Conservation (phyloP, 2,888 invertebrate genomes). For the Tineola bisselliella region DNA sequence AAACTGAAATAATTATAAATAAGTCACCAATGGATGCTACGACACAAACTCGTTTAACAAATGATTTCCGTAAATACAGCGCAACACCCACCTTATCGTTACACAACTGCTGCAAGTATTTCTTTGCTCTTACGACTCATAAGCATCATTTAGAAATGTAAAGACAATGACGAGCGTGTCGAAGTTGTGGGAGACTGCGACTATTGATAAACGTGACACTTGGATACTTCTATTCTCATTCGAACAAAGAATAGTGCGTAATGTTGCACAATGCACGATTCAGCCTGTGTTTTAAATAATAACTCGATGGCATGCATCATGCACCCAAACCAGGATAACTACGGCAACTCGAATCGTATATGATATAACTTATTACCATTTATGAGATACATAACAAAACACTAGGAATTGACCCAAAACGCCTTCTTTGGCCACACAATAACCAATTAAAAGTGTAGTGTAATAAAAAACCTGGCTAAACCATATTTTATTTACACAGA, state of each 20-base stretch:
- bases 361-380: not conserved
- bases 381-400: not conserved
- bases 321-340: not conserved
- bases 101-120: constrained; percentile 11
- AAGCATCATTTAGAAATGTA: not conserved
- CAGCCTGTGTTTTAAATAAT: not conserved
- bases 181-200: not conserved
- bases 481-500: constrained; percentile 25
- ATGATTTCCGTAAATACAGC: constrained; percentile 40
- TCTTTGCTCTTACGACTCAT: constrained; percentile 8
- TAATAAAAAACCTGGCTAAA: not conserved
- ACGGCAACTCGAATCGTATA: not conserved
- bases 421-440: not conserved
- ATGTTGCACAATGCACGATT: constrained; percentile 4
- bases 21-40: not conserved
- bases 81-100: constrained; percentile 29
- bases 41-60: constrained; percentile 25
- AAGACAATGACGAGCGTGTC: constrained; percentile 10
- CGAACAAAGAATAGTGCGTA: constrained; percentile 1
- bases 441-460: not conserved
- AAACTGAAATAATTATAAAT: not conserved
- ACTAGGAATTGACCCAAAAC: not conserved
- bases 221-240: not conserved
- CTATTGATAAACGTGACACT: not conserved
- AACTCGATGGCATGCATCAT: not conserved